Evolutionary conservation across 2,797 vertebrate species (phyloP), one percentile per base, ranked within the genome.

Genomic region (Zalophus californianus): DNA sequence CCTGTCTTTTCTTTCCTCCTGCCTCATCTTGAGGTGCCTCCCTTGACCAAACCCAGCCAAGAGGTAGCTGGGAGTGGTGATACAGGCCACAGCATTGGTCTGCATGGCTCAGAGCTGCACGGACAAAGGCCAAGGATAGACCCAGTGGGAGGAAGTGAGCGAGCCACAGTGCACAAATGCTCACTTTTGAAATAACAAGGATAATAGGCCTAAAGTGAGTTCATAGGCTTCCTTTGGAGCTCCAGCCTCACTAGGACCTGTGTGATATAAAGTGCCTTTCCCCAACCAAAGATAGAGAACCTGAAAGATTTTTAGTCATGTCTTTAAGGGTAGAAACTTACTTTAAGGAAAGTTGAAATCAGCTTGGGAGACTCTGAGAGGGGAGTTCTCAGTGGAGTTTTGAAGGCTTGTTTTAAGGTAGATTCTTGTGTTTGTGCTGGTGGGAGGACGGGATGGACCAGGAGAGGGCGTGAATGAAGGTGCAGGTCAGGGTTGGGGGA

Each of bases 141-240:
- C 41, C 2, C 0, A 0, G 29, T n/a, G 25, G 15, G 2, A 95
- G 35, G 23, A 38, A 35, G 66, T 54, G 35, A 75, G 16, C 3
- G 4, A 38, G 13, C 1, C 13, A 10, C 35, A 48, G 48, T 2
- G 3, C 7, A 3, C 7, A 9, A 7, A 7, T 0, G 4, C 15
- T 27, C 27, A 15, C 52, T 58, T 86, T 56, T 58, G 84, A 75
- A 29, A 88, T 14, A 56, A 48, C 3, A 32, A 35, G 56, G 29
- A 16, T 11, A 16, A 12, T 41, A 8, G 35, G 25, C 25, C 35
- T 56, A 56, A 77, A 84, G 48, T 44, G 58, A 35, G 52, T 18
- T 14, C 5, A 2, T 23, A 18, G 52, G n/a, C 11, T 44, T 68
- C 21, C 8, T 70, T 21, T 48, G 20, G 4, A 18, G 78, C 56